Conservation (phyloP, 2,113 vertebrate genomes). For the Microcebus ravelobensis region DNA sequence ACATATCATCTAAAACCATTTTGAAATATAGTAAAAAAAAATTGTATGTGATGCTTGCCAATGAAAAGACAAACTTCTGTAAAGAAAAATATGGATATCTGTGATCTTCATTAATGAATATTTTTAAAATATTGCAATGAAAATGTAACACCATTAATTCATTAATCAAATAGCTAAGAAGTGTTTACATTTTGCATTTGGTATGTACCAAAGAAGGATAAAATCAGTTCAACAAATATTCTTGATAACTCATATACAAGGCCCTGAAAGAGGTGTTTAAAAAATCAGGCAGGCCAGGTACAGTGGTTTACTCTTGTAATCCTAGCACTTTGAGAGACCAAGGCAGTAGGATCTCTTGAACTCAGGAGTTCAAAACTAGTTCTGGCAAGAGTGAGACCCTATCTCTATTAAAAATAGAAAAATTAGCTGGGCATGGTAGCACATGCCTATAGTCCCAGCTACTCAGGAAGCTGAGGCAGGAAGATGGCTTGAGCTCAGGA, state of each 20-base stretch:
- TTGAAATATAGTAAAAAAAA: slow-evolving; percentile 51
- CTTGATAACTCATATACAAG: not conserved
- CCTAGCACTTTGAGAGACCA: no score
- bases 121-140: slow-evolving; percentile 25
- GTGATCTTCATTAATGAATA: slow-evolving; percentile 31
- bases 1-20: slow-evolving; percentile 39
- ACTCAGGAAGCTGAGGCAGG: no score
- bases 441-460: no score
- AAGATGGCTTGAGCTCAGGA: no score
- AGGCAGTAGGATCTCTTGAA: no score
- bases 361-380: no score
- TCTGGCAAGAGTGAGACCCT: no score
- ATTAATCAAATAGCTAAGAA: not conserved
- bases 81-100: slow-evolving; percentile 10
- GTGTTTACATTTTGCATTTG: not conserved
- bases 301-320: no score
- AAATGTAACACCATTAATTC: slow-evolving; percentile 32
- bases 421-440: no score
- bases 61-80: not conserved
- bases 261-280: not conserved
- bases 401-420: no score
- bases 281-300: not conserved
- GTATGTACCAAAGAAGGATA: not conserved
- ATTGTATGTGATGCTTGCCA: slow-evolving; percentile 36
- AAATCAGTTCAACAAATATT: not conserved